These are phyloP conservation scores for Pseudorectes ferrugineus DNA, from an alignment of 2,113 vertebrate species.

Conservation along the genomic window DNA sequence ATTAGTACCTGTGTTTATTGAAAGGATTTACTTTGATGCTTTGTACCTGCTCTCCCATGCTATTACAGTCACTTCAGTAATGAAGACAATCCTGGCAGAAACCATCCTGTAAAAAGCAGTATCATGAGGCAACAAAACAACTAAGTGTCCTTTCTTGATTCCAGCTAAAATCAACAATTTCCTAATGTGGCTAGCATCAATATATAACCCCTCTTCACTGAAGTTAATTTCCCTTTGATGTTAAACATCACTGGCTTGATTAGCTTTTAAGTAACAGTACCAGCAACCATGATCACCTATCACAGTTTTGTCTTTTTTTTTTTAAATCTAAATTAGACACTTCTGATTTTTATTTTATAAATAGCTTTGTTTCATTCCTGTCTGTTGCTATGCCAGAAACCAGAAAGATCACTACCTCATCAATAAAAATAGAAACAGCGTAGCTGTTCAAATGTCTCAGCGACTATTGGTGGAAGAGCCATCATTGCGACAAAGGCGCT, in stretches of 20 bases:
- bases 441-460: neutral
- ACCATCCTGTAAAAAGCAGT: neutral
- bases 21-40: neutral
- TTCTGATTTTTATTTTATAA: neutral
- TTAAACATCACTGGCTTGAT: neutral
- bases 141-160: neutral
- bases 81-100: neutral
- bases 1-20: constrained; percentile 5
- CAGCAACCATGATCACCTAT: neutral
- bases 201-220: neutral
- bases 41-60: neutral
- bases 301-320: neutral
- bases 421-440: neutral
- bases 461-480: neutral
- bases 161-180: neutral
- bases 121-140: neutral
- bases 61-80: neutral
- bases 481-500: neutral
- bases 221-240: neutral
- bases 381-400: neutral
- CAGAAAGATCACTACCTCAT: neutral
- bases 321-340: neutral
- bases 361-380: neutral
- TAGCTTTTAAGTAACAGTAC: neutral
- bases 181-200: neutral